phyloP scores from a whole-genome alignment of 2,797 vertebrate genomes.

The Spinus pinus region DNA sequence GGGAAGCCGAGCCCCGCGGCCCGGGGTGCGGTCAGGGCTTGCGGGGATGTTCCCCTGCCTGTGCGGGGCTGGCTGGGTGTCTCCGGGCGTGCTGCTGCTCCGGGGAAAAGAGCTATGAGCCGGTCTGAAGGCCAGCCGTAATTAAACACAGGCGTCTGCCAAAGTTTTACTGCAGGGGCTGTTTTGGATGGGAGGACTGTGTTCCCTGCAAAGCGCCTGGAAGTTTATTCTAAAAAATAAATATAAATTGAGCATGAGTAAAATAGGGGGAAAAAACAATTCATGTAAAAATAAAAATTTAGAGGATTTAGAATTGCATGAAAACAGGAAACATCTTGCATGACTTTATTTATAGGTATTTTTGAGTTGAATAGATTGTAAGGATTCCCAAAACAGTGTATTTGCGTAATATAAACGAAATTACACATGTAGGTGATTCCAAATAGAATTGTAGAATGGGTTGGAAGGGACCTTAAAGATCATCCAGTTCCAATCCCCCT shows the following conservation, averaged over 20 bases:
- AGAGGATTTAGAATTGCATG: not conserved
- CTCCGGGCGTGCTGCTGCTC: not conserved
- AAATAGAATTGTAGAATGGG: not conserved
- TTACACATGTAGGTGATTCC: not conserved
- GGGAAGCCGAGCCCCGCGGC: not conserved
- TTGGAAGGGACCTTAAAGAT: not conserved
- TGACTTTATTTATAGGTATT: not conserved
- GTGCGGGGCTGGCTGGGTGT: accelerated
- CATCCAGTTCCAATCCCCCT: not conserved
- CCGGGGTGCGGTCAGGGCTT: not conserved
- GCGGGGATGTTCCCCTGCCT: not conserved
- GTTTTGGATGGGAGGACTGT: not conserved
- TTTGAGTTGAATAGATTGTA: not conserved
- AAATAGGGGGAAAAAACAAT: accelerated
- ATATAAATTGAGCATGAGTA: not conserved
- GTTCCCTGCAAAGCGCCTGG: not conserved
- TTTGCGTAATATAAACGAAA: not conserved
- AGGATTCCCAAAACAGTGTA: not conserved
- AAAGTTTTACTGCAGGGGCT: not conserved
- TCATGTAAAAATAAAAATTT: not conserved
- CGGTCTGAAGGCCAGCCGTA: not conserved
- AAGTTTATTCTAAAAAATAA: not conserved
- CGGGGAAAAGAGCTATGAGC: accelerated
- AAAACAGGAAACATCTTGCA: not conserved
- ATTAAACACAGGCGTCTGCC: not conserved